Evolutionary conservation across 2,888 invertebrate genomes (phyloP), one percentile per base, ranked within the genome.

Genomic region (Dichetophora obliterata): DNA sequence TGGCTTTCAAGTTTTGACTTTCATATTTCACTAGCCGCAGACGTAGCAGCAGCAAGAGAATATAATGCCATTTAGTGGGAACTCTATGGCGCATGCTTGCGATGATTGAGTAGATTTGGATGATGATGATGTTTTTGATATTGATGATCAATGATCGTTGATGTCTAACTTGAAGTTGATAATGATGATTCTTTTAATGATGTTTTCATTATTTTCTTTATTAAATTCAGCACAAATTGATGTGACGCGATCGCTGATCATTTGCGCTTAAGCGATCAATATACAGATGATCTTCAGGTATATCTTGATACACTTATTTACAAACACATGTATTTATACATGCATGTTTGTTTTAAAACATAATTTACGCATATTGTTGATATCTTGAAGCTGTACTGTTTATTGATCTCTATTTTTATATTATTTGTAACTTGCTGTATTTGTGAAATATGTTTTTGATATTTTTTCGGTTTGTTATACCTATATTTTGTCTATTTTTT

Each of bases 301-400:
- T 65, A n/a, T n/a, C n/a, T n/a, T n/a, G n/a, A n/a, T n/a, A 75
- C 24, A 65, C 19, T n/a, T n/a, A n/a, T n/a, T n/a, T n/a, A 72
- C 11, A 61, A 66, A 73, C 65, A 77, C 54, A 77, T 54, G 52
- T 19, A 77, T 50, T 19, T 16, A 63, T 37, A 37, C 8, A 6
- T 37, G 6, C 8, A 37, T 37, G 37, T 37, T 37, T 8, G 37
- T 8, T 37, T 37, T 6, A 6, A 37, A 37, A 37, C 37, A 37
- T 37, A 6, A 37, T 37, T 37, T 37, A 37, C 8, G 8, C 5
- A 37, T 37, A 9, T 6, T 37, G 37, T 4, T 9, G 5, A 9
- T 37, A 6, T 37, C 5, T 37, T 37, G 37, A 37, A 37, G 37
- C 37, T 37, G 37, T 31, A 31, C 31, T 31, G 4, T 31, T 31